A percentile compares a stretch with the other conserved stretches of the same genome.
Evolutionary conservation across 2,888 invertebrate genomes (phyloP).

Genomic region (Nyleta sp.): DNA sequence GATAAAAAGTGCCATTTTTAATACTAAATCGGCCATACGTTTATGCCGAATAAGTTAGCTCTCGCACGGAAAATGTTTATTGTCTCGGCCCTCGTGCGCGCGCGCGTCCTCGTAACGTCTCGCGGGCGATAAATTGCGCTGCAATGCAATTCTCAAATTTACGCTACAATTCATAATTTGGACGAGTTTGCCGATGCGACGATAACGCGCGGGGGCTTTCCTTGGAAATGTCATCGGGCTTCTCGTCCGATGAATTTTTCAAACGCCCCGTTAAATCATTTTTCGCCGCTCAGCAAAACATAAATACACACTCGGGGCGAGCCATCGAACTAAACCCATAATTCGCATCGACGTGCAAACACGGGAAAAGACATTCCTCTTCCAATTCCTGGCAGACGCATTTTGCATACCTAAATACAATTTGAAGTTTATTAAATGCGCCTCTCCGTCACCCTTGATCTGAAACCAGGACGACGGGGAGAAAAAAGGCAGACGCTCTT

Average conservation of each 20-base stretch:
- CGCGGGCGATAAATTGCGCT: slow-evolving; percentile 31
- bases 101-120: slow-evolving; percentile 30
- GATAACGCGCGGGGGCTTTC: slow-evolving; percentile 25
- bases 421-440: slow-evolving; percentile 61
- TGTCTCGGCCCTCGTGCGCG: slow-evolving; percentile 27
- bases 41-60: slow-evolving; percentile 52
- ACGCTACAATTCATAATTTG: slow-evolving; percentile 56
- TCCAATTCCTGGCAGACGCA: slow-evolving; percentile 50
- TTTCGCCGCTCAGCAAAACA: slow-evolving; percentile 32
- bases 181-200: slow-evolving; percentile 28
- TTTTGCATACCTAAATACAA: slow-evolving; percentile 63
- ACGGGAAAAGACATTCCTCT: slow-evolving; percentile 56
- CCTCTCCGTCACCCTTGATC: slow-evolving; percentile 52
- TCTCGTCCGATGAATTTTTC: slow-evolving; percentile 46
- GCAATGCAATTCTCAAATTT: slow-evolving; percentile 41
- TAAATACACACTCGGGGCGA: slow-evolving; percentile 45
- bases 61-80: slow-evolving; percentile 51
- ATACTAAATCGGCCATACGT: slow-evolving; percentile 57
- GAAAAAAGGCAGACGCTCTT: slow-evolving; percentile 17
- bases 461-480: slow-evolving; percentile 25
- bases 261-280: slow-evolving; percentile 53
- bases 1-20: slow-evolving; percentile 54
- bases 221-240: slow-evolving; percentile 35
- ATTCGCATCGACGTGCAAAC: slow-evolving; percentile 61
- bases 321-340: slow-evolving; percentile 56